Percentiles rank a stretch among this genome's conserved stretches.
Evolutionary conservation across 2,888 invertebrate genomes (phyloP).

Genomic region (Spatulosminthurus flaviceps): DNA sequence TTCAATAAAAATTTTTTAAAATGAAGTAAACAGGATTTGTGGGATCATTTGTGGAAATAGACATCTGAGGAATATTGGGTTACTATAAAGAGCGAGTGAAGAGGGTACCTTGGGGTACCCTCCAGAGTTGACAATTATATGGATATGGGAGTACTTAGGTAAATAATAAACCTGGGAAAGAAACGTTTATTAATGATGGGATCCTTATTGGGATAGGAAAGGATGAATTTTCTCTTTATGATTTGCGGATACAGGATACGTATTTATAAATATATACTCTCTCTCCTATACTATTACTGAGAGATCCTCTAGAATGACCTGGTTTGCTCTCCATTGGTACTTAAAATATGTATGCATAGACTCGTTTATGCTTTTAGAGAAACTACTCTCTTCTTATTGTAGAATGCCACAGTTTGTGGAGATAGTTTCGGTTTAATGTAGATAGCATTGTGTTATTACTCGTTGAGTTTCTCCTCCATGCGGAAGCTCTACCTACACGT

Average conservation of each 20-base stretch:
- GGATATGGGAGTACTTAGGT: too few relatives aligned
- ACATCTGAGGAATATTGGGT: too few relatives aligned
- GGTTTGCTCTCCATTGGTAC: constrained; percentile 32
- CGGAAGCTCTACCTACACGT: background rate
- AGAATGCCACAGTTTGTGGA: constrained; percentile 38
- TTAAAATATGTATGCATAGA: background rate
- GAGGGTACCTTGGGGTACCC: too few relatives aligned
- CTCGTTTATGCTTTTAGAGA: background rate
- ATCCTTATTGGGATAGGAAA: background rate
- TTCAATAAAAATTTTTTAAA: too few relatives aligned
- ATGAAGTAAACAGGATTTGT: too few relatives aligned
- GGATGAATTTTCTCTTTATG: background rate
- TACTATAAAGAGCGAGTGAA: too few relatives aligned
- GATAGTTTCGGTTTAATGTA: constrained; percentile 36
- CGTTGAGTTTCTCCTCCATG: background rate
- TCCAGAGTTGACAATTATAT: too few relatives aligned
- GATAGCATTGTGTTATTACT: constrained; percentile 27
- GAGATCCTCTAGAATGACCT: constrained; percentile 18
- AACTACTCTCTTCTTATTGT: background rate
- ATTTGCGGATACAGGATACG: background rate
- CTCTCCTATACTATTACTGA: background rate
- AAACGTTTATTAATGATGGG: background rate
- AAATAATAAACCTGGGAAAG: background rate
- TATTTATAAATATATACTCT: too few relatives aligned
- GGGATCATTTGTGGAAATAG: too few relatives aligned